Base-by-base conservation (phyloP, 2,797 vertebrate species). In the Centroberyx gerrardi region DNA sequence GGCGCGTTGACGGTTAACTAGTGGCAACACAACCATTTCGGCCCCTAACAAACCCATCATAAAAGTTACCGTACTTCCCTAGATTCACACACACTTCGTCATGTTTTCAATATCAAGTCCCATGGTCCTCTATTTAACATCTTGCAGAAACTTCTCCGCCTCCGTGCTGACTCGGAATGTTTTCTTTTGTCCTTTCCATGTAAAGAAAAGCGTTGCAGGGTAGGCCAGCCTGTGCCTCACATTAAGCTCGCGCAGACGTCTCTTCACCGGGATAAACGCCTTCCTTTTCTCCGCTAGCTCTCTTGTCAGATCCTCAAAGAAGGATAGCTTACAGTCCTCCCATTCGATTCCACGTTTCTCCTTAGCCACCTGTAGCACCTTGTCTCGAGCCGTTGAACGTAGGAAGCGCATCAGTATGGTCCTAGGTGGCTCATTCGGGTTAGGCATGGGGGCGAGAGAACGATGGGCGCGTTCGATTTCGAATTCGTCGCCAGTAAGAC, bases 291-390 rank as follows among this genome's bases (percentile, higher is more conserved):
- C 31, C 31, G 4, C 31, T 33, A 33, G 31, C 31, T 33, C 31
- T 33, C 31, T 33, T 27, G 55, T 48, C 42, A 68, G 9, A 33
- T 76, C 59, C 22, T 40, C 55, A 12, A 62, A 75, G n/a, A 68
- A 55, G 9, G 52, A 42, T 14, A 69, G 22, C 31, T 36, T 55
- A 12, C 42, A 15, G 22, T 33, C 74, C 42, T 62, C 53, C 66
- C 74, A 76, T 13, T 70, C 0, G 4, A 76, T 29, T 51, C 17
- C 52, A n/a, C 22, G 3, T 38, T 64, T 70, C 53, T 63, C 74
- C n/a, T 51, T 76, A 8, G 58, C 59, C 6, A 4, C 31, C 6
- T 6, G 29, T 14, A 70, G 13, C 44, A 76, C 42, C n/a, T 70
- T 58, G 40, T 70, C 60, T 31, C n/a, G 27, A 4, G 60, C 60